Percentiles rank a stretch among this genome's conserved stretches.
phyloP scores from a whole-genome alignment of 2,113 vertebrate species.

The Cervus canadensis region DNA sequence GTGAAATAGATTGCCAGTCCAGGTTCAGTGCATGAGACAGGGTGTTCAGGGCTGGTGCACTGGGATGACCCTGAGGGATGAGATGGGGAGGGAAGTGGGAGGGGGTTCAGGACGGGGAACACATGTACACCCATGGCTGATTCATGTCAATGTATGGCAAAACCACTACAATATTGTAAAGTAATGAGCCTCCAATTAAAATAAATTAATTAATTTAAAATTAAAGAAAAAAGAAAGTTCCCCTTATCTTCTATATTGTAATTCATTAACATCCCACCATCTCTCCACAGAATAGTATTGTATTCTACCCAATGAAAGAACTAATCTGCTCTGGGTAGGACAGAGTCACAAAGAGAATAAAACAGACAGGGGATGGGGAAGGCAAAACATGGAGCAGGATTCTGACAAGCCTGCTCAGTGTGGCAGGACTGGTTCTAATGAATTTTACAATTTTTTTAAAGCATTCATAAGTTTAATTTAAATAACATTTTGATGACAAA shows the following conservation, averaged over 20 bases:
- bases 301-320: not conserved
- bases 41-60: not conserved
- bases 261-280: not conserved
- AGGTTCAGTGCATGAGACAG: not conserved
- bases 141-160: not conserved
- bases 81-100: not conserved
- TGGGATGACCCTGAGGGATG: not conserved
- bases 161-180: not conserved
- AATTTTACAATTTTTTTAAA: not conserved
- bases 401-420: not conserved
- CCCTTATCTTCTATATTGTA: not conserved
- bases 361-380: not conserved
- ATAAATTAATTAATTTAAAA: not conserved
- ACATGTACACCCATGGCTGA: not conserved
- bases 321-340: not conserved
- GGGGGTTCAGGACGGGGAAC: not conserved
- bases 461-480: slow-evolving; percentile 4
- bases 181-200: not conserved
- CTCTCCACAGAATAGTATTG: not conserved
- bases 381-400: not conserved
- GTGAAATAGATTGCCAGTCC: not conserved
- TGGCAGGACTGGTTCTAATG: not conserved
- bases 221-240: not conserved
- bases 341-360: not conserved
- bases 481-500: not conserved